Evolutionary conservation across 1,140 invertebrate genomes (phyloP).

Genomic region (Polypedilum vanderplanki): DNA sequence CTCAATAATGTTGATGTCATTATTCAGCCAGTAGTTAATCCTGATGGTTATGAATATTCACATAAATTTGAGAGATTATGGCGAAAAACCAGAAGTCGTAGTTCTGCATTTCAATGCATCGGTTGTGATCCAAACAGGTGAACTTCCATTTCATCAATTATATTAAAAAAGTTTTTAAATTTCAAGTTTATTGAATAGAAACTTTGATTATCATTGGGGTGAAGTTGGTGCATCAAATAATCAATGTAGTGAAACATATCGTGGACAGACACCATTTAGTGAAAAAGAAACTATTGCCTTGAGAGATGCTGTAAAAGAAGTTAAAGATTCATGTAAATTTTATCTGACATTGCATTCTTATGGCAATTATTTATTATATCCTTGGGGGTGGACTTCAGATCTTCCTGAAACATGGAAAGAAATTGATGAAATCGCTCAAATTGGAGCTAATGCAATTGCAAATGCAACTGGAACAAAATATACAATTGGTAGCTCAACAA

Average conservation of each 20-base stretch:
- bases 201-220: slow-evolving; percentile 60
- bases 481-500: slow-evolving; percentile 54
- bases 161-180: no score
- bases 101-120: no score
- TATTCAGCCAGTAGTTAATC: slow-evolving; percentile 51
- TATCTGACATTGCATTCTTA: slow-evolving; percentile 66
- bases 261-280: slow-evolving; percentile 58
- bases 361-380: slow-evolving; percentile 60
- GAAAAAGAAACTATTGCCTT: slow-evolving; percentile 56
- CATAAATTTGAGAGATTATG: slow-evolving; percentile 45
- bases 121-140: no score
- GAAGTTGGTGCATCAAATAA: slow-evolving; percentile 55
- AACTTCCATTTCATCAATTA: no score
- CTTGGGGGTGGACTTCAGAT: slow-evolving; percentile 60
- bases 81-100: slow-evolving; percentile 46
- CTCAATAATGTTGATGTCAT: slow-evolving; percentile 51
- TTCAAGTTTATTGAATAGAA: no score
- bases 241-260: slow-evolving; percentile 60
- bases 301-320: slow-evolving; percentile 45
- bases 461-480: slow-evolving; percentile 48
- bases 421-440: slow-evolving; percentile 43
- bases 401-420: slow-evolving; percentile 42
- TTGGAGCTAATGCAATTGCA: slow-evolving; percentile 45
- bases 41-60: slow-evolving; percentile 46
- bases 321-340: slow-evolving; percentile 50